Evolutionary conservation across 1,140 invertebrate species (phyloP).

Genomic region (Danaus plexippus): DNA sequence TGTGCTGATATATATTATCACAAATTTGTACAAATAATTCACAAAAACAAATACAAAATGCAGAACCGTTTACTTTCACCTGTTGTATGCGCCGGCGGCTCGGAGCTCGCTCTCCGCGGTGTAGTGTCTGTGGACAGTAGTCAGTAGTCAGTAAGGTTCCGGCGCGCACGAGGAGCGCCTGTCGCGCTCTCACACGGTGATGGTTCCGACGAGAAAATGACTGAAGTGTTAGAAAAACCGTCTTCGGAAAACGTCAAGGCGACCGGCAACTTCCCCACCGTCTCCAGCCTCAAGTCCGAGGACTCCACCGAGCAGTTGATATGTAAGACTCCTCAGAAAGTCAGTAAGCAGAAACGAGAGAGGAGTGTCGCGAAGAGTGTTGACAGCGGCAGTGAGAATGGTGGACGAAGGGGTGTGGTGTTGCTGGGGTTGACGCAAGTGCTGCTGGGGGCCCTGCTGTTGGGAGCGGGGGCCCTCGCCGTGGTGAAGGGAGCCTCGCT

Average conservation of each 20-base stretch:
- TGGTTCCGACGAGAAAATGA: constrained; percentile 37
- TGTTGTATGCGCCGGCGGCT: neutral
- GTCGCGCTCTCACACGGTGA: constrained; percentile 9
- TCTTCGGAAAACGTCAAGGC: constrained; percentile 41
- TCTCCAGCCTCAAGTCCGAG: constrained; percentile 65
- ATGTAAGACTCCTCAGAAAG: constrained; percentile 70
- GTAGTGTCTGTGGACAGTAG: neutral
- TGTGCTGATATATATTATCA: too few relatives aligned
- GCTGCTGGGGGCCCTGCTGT: constrained; percentile 72
- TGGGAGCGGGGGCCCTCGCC: constrained; percentile 72
- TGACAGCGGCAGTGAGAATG: constrained; percentile 47
- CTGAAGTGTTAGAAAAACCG: constrained; percentile 34
- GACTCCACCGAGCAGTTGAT: constrained; percentile 73
- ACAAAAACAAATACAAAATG: constrained; percentile 25
- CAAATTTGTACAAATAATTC: constrained; percentile 12
- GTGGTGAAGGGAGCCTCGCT: constrained; percentile 73
- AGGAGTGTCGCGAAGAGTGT: constrained; percentile 58
- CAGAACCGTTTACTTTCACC: constrained; percentile 23
- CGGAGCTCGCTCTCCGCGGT: neutral
- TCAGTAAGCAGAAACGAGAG: constrained; percentile 38
- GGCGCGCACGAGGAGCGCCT: constrained; percentile 14
- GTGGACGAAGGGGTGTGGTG: constrained; percentile 54
- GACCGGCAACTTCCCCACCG: constrained; percentile 47
- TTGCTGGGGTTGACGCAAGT: constrained; percentile 72
- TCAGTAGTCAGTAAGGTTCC: constrained; percentile 9